Evolutionary conservation across 2,888 invertebrate genomes (phyloP).

Genomic region (Nemotelus pantherinus): DNA sequence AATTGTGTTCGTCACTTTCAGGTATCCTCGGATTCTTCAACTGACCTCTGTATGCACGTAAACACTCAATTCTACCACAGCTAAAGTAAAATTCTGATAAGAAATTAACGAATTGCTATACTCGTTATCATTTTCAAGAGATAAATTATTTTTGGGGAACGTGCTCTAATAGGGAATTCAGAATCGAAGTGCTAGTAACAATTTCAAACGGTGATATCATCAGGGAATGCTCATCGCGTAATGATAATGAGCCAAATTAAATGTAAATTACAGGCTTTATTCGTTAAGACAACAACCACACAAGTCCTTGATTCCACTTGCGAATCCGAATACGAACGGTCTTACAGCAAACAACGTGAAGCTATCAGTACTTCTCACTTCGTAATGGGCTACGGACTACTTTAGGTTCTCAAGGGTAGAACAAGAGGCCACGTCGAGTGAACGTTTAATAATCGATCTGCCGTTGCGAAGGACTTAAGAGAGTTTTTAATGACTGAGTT

Average conservation of each 20-base stretch:
- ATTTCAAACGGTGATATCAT: not conserved
- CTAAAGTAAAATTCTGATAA: not conserved
- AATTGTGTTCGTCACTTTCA: too few species aligned
- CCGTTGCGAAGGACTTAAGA: conserved; percentile 5
- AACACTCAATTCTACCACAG: too few species aligned
- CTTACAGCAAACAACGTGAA: not conserved
- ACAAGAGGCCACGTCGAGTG: too few species aligned
- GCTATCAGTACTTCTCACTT: not conserved
- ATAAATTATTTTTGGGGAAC: not conserved
- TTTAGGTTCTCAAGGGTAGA: not conserved
- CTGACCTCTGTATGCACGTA: too few species aligned
- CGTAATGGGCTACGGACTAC: conserved; percentile 12
- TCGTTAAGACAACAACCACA: not conserved
- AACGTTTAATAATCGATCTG: conserved; percentile 22
- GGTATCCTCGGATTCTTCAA: too few species aligned
- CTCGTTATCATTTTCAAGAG: not conserved
- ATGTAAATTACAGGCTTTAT: conserved; percentile 16
- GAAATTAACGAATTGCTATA: not conserved
- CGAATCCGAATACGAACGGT: too few species aligned
- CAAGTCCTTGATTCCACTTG: not conserved
- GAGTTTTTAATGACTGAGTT: conserved; percentile 9
- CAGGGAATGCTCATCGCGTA: not conserved
- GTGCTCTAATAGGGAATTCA: not conserved
- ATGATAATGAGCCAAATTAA: conserved; percentile 31
- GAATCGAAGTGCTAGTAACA: not conserved